Evolutionary conservation across 2,797 vertebrate species (phyloP).

Genomic region (Microctenopoma lineatum): DNA sequence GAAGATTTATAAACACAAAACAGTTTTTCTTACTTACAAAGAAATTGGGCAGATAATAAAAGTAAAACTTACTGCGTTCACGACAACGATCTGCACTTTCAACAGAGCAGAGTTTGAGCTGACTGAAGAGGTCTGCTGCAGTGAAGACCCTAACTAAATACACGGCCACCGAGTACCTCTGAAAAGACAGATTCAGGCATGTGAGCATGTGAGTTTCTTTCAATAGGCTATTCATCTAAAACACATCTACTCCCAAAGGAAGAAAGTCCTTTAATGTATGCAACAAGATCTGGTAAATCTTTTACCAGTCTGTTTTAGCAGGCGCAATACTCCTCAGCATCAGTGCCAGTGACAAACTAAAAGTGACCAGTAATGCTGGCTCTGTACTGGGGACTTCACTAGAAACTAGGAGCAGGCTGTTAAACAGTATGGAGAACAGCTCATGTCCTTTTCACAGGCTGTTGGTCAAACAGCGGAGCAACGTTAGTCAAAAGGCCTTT

Average conservation of each 20-base stretch:
- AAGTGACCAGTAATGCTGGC: too few relatives aligned
- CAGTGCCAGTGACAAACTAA: too few relatives aligned
- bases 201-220: constrained; percentile 2
- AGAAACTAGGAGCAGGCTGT: too few relatives aligned
- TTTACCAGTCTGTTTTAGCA: too few relatives aligned
- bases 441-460: too few relatives aligned
- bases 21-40: not conserved
- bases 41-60: not conserved
- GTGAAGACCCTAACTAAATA: constrained; percentile 95
- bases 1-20: not conserved
- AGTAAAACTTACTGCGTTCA: constrained; percentile 90
- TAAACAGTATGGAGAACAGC: too few relatives aligned
- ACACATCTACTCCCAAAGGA: not conserved
- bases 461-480: too few relatives aligned
- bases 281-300: too few relatives aligned
- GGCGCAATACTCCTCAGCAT: too few relatives aligned
- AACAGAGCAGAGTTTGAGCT: constrained; percentile 94
- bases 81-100: constrained; percentile 96
- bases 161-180: constrained; percentile 96
- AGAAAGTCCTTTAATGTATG: too few relatives aligned
- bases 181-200: constrained; percentile 45
- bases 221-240: not conserved
- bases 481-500: too few relatives aligned
- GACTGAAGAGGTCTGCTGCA: constrained; percentile 93
- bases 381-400: too few relatives aligned